Evolutionary conservation across 2,797 vertebrate species (phyloP), one percentile per base, ranked within the genome.

Genomic region (Liparis tanakae): DNA sequence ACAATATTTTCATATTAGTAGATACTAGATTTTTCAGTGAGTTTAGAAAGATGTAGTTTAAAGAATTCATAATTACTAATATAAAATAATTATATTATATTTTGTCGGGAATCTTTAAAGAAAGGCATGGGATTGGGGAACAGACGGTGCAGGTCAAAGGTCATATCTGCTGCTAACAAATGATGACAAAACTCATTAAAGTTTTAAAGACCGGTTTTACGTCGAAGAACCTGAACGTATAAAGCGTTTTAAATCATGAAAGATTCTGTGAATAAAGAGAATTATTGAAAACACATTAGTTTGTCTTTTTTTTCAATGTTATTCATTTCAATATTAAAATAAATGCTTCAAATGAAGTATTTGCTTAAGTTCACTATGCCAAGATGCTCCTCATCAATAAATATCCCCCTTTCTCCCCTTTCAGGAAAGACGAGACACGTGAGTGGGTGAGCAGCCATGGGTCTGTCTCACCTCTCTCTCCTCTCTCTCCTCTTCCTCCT

Each of bases 391-490:
- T 65, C 59, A 46, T 34, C 14, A 17, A 1, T 43, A 10, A 12
- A 56, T 65, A 34, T 3, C 33, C 22, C 6, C 0, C 1, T 78
- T 46, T 86, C 44, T 84, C 39, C 72, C 43, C 62, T 56, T 43
- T 70, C 81, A 88, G 88, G 84, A 75, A 67, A 72, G 67, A 83
- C 74, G 62, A 72, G 67, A 81, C 70, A 2, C 44, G 0, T 67
- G 67, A 6, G 43, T 33, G 44, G 22, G 1, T 66, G 74, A 84
- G 51, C 83, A 70, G 74, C 78, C 75, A 91, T 91, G 91, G 57
- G 18, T 85, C 82, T 80, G 74, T 20, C 20, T 70, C 73, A 7
- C 67, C 72, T 63, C 54, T 55, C 20, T n/a, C n/a, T n/a, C n/a
- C n/a, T n/a, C n/a, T n/a, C n/a, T 60, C 25, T 72, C 34, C 14